These are phyloP conservation scores for Thalpophila matura DNA, from an alignment of 2,888 invertebrate species.

Conservation along the genomic window DNA sequence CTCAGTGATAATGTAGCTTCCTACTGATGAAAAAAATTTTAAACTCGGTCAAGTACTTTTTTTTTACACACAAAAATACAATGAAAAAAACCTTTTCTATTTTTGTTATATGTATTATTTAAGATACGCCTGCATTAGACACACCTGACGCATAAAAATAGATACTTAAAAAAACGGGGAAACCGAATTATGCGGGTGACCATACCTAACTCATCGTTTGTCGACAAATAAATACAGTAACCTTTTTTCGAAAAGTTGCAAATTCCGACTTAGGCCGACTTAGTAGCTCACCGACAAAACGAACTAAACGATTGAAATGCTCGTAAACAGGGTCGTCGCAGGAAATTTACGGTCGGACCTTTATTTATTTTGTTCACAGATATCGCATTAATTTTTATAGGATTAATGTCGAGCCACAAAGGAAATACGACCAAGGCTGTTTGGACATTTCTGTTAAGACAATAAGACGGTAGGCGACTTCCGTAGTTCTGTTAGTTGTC, in stretches of 20 bases:
- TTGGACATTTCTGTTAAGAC: slow-evolving; percentile 38
- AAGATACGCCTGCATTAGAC: too few species aligned
- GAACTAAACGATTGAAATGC: slow-evolving; percentile 27
- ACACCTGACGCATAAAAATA: too few species aligned
- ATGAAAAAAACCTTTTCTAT: too few species aligned
- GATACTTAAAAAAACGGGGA: too few species aligned
- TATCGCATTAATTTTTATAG: slow-evolving; percentile 43
- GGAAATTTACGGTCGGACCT: slow-evolving; percentile 71
- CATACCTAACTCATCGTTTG: neutral
- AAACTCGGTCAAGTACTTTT: too few species aligned
- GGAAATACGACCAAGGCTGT: slow-evolving; percentile 22
- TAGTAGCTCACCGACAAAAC: slow-evolving; percentile 21
- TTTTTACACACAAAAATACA: too few species aligned
- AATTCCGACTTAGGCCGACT: slow-evolving; percentile 18
- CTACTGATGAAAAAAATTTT: too few species aligned
- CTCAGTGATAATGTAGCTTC: too few species aligned
- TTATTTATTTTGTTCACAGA: slow-evolving; percentile 66
- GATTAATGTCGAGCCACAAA: slow-evolving; percentile 30
- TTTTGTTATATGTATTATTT: too few species aligned
- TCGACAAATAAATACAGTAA: neutral
- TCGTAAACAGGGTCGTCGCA: slow-evolving; percentile 67
- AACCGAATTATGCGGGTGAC: too few species aligned
- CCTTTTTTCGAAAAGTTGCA: neutral
- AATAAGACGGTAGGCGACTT: slow-evolving; percentile 31
- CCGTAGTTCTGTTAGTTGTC: neutral